Evolutionary conservation across 2,113 vertebrate genomes (phyloP).

Genomic region (Platanista minor): DNA sequence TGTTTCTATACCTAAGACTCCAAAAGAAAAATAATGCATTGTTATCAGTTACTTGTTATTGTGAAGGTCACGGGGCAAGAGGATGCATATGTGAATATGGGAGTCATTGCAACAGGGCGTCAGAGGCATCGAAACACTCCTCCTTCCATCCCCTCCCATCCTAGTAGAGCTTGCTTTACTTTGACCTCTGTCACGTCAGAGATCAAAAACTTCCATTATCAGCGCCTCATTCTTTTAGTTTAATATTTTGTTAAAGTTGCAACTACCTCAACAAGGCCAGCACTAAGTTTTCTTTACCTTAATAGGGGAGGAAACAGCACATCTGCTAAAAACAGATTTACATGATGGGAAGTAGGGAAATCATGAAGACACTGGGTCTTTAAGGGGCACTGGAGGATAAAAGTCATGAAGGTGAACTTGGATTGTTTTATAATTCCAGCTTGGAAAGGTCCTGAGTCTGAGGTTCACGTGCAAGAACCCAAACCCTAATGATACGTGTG

Average conservation of each 20-base stretch:
- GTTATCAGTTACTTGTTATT: not conserved
- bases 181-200: not conserved
- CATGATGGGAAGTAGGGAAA: not conserved
- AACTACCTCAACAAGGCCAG: not conserved
- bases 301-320: not conserved
- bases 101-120: not conserved
- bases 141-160: not conserved
- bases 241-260: not conserved
- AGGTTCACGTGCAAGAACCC: not conserved
- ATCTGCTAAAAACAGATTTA: not conserved
- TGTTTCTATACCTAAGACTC: not conserved
- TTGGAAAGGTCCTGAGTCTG: not conserved
- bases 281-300: not conserved
- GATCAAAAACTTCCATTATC: not conserved
- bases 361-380: not conserved
- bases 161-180: not conserved
- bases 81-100: not conserved
- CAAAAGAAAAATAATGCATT: not conserved
- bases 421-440: not conserved
- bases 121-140: not conserved
- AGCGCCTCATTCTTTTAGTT: not conserved
- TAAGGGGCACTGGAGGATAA: not conserved
- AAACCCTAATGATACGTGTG: not conserved
- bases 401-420: not conserved
- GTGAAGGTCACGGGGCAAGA: not conserved